These are phyloP conservation scores for Pimpla rufipes DNA, from an alignment of 2,888 invertebrate genomes.

Conservation along the genomic window DNA sequence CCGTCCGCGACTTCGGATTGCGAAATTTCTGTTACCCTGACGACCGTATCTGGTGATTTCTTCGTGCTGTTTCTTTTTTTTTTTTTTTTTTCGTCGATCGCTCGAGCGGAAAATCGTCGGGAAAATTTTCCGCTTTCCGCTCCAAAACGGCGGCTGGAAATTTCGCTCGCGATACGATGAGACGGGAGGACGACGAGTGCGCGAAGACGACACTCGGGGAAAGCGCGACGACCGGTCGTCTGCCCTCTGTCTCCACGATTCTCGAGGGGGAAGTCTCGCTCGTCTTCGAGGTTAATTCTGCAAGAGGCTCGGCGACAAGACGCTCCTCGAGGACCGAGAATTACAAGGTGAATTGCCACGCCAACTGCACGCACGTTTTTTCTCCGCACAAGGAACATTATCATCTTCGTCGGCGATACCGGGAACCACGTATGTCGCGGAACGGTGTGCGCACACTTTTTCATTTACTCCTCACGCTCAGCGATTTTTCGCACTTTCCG, in stretches of 20 bases:
- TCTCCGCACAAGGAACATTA: neutral
- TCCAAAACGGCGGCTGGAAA: neutral
- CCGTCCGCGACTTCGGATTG: slow-evolving; percentile 61
- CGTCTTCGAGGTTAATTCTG: slow-evolving; percentile 65
- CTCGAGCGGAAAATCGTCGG: slow-evolving; percentile 45
- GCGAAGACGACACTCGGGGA: slow-evolving; percentile 49
- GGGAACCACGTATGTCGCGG: neutral
- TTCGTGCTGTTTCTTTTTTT: too few species aligned
- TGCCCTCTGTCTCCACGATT: slow-evolving; percentile 62
- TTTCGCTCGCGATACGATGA: slow-evolving; percentile 46
- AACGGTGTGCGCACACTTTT: neutral
- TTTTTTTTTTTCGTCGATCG: slow-evolving; percentile 30
- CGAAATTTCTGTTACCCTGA: slow-evolving; percentile 57
- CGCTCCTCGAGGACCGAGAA: slow-evolving; percentile 55
- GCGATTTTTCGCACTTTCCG: too few species aligned
- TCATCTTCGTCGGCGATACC: too few species aligned
- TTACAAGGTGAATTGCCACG: slow-evolving; percentile 60
- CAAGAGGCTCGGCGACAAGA: slow-evolving; percentile 36
- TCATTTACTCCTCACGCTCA: neutral
- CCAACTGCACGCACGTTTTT: neutral
- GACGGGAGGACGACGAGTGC: slow-evolving; percentile 61
- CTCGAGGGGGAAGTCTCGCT: slow-evolving; percentile 61
- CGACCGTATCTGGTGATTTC: slow-evolving; percentile 60
- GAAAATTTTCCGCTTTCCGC: slow-evolving; percentile 39
- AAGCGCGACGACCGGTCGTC: slow-evolving; percentile 45